Evolutionary conservation across 2,113 vertebrate species (phyloP).

Genomic region (Xiphias gladius): DNA sequence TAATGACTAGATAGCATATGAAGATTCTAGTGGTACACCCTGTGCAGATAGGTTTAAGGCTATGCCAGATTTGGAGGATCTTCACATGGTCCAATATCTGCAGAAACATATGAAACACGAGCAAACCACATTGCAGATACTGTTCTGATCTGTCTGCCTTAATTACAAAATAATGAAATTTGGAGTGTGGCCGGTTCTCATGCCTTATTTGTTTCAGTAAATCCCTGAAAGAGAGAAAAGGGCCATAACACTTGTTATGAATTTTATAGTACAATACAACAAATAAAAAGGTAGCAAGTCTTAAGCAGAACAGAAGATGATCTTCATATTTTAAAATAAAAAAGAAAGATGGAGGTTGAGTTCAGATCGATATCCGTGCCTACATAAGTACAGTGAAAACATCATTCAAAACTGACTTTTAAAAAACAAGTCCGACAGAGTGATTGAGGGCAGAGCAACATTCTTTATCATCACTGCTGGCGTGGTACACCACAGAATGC

Average conservation of each 20-base stretch:
- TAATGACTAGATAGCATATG: not conserved
- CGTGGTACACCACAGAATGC: slow-evolving; percentile 68
- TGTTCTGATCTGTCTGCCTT: not conserved
- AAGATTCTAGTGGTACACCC: slow-evolving; percentile 17
- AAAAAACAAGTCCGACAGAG: slow-evolving; percentile 34
- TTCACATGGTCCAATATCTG: slow-evolving; percentile 36
- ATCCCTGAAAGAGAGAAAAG: slow-evolving; percentile 1
- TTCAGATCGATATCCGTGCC: not conserved
- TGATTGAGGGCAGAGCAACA: slow-evolving; percentile 60
- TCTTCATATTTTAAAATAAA: not conserved
- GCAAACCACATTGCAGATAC: not conserved
- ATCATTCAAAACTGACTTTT: slow-evolving; percentile 34
- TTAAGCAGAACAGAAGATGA: not conserved
- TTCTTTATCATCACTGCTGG: slow-evolving; percentile 73
- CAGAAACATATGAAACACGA: not conserved
- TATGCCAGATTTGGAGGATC: not conserved
- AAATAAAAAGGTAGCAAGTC: not conserved
- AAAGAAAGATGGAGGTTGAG: not conserved
- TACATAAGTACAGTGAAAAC: not conserved
- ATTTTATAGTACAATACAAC: not conserved
- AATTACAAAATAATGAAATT: not conserved
- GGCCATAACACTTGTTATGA: not conserved
- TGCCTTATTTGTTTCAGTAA: slow-evolving; percentile 3
- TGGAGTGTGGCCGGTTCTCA: not conserved
- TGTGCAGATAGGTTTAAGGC: slow-evolving; percentile 32